Evolutionary conservation across 2,797 vertebrate genomes (phyloP), one percentile per base, ranked within the genome.

Genomic region (Scyliorhinus canicula): DNA sequence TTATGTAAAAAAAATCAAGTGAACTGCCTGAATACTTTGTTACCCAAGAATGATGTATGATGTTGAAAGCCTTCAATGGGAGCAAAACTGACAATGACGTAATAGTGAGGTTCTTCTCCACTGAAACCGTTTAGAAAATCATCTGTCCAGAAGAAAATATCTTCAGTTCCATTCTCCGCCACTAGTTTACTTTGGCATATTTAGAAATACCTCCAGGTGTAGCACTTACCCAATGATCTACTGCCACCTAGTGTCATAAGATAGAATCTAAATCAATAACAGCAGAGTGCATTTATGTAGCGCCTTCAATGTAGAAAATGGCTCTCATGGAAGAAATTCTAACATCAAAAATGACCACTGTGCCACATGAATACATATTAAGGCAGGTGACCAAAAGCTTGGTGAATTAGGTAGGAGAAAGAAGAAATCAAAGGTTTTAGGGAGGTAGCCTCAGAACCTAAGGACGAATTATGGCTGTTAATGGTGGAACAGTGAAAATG

Each of bases 161-260:
- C 57, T 8, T 21, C 60, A 63, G 57, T 91, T 91, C 40, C 24
- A 24, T 88, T 21, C 7, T 65, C 21, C 26, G 57, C 24, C 44
- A 1, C 7, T 40, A 63, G n/a, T 65, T 91, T 91, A 11, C 88
- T 90, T 90, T 6, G 40, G 86, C 40, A 9, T 91, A 4, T 91
- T 44, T 44, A 63, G 19, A 91, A 91, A 91, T 65, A 91, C 55
- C 31, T 63, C n/a, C 26, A 65, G 44, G 44, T 47, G 19, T 24
- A 47, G 16, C 57, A 91, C n/a, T 91, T 91, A 19, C 16, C 57
- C 60, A 91, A n/a, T 91, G 60, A 91, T 63, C 88, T 91, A 63
- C 88, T 91, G 57, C 88, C 88, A 91, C 60, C 88, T 65, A 65
- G 7, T 91, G 88, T 91, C 88, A 26, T 21, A 44, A 26, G 21